Conservation (phyloP, 2,888 invertebrate genomes). For the Nomada goodeniana region DNA sequence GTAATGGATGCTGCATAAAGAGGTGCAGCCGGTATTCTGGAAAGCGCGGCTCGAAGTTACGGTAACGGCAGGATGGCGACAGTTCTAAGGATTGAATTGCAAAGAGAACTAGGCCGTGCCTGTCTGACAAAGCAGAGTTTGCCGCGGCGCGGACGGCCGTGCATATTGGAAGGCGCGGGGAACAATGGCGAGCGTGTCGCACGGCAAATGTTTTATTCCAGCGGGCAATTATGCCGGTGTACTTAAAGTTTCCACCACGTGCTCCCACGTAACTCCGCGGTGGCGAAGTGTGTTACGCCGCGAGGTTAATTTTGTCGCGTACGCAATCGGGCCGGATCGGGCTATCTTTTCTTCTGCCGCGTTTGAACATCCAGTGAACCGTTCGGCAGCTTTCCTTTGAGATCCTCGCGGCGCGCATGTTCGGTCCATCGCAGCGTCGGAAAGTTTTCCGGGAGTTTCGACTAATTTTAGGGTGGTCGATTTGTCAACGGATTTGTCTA, state of each 20-base stretch:
- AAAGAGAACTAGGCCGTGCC: conserved; percentile 65
- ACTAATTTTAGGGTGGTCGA: not conserved
- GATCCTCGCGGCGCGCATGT: not conserved
- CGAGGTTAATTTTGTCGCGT: conserved; percentile 8
- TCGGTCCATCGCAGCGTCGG: too few relatives aligned
- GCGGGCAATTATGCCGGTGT: conserved; percentile 55
- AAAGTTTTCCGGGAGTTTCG: not conserved
- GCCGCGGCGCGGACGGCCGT: conserved; percentile 27
- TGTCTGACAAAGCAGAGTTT: conserved; percentile 50
- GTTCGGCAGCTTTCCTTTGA: not conserved
- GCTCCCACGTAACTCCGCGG: conserved; percentile 24
- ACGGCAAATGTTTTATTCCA: conserved; percentile 57
- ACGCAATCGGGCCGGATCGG: conserved; percentile 2
- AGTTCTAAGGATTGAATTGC: conserved; percentile 64
- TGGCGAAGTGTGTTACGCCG: conserved; percentile 4
- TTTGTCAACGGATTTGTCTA: conserved; percentile 5
- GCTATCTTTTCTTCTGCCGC: conserved; percentile 1
- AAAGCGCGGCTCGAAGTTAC: conserved; percentile 60
- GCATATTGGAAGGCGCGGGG: conserved; percentile 46
- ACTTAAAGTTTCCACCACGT: conserved; percentile 41
- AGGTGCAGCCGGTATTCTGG: conserved; percentile 44
- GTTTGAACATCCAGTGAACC: not conserved
- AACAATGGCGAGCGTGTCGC: conserved; percentile 57
- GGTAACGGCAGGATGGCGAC: conserved; percentile 47
- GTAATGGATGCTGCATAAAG: conserved; percentile 67